These are phyloP conservation scores for Sandelia bainsii DNA, from an alignment of 2,797 vertebrate species.

Conservation along the genomic window DNA sequence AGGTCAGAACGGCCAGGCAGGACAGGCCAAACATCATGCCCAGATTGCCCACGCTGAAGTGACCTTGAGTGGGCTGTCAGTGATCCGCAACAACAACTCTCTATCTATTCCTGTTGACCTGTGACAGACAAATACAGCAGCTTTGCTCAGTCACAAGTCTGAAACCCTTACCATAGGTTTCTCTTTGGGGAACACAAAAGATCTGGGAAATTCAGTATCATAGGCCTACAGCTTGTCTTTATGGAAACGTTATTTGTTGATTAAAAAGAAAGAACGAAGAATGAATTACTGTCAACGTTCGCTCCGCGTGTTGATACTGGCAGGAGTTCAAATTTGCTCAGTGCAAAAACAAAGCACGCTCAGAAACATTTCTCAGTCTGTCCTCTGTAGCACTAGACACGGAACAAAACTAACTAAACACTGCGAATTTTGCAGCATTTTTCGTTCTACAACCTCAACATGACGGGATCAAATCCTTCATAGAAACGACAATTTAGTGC, in stretches of 20 bases:
- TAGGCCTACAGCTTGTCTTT: background rate
- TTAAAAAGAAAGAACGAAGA: slow-evolving; percentile 54
- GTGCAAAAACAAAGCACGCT: slow-evolving; percentile 69
- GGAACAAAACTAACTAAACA: slow-evolving; percentile 56
- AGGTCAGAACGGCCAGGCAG: slow-evolving; percentile 74
- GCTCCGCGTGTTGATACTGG: slow-evolving; percentile 68
- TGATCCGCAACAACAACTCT: slow-evolving; percentile 66
- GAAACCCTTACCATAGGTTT: slow-evolving; percentile 4
- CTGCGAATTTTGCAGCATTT: slow-evolving; percentile 31
- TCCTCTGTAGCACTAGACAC: slow-evolving; percentile 48
- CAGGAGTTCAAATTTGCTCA: slow-evolving; percentile 60
- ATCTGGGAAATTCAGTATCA: slow-evolving; percentile 19
- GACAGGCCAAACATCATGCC: slow-evolving; percentile 68
- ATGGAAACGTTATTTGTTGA: slow-evolving; percentile 42
- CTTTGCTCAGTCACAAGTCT: slow-evolving; percentile 9
- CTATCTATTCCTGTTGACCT: slow-evolving; percentile 64
- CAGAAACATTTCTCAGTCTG: slow-evolving; percentile 63
- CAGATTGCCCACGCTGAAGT: slow-evolving; percentile 70
- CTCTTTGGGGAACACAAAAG: slow-evolving; percentile 1
- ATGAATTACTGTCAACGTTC: slow-evolving; percentile 63
- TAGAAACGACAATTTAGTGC: slow-evolving; percentile 8
- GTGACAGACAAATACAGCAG: slow-evolving; percentile 34
- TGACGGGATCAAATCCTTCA: slow-evolving; percentile 26
- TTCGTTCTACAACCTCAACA: slow-evolving; percentile 27
- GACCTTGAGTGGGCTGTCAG: slow-evolving; percentile 74